Evolutionary conservation across 2,113 vertebrate species (phyloP).

Genomic region (Isichthys henryi): DNA sequence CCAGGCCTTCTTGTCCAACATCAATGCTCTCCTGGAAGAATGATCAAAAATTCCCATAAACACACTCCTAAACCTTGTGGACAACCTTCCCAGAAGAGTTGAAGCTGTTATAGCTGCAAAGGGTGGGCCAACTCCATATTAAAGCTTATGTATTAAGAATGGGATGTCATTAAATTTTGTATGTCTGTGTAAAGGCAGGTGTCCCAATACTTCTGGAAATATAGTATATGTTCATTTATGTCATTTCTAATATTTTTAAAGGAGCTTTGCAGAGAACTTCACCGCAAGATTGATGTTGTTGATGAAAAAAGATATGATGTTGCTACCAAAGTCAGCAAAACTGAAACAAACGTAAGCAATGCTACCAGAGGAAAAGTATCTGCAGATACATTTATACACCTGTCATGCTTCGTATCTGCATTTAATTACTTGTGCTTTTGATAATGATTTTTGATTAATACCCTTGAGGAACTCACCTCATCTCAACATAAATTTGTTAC

Average conservation of each 20-base stretch:
- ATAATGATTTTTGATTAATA: neutral
- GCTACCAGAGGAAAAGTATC: neutral
- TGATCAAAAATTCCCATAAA: too few relatives aligned
- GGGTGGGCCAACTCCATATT: too few relatives aligned
- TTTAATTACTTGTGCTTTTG: neutral
- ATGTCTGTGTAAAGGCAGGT: too few relatives aligned
- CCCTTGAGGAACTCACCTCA: neutral
- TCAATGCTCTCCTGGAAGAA: too few relatives aligned
- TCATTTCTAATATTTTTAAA: slow-evolving; percentile 8
- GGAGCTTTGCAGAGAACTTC: slow-evolving; percentile 34
- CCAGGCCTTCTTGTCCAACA: too few relatives aligned
- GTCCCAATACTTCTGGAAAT: too few relatives aligned
- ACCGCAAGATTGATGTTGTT: slow-evolving; percentile 29
- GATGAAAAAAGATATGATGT: slow-evolving; percentile 41
- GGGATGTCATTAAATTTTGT: too few relatives aligned
- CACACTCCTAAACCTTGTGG: too few relatives aligned
- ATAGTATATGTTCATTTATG: neutral
- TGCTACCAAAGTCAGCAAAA: slow-evolving; percentile 36
- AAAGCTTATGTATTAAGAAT: too few relatives aligned
- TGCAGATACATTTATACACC: neutral
- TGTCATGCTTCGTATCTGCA: neutral
- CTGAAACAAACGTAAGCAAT: slow-evolving; percentile 27
- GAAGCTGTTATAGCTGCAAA: too few relatives aligned
- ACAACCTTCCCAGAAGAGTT: too few relatives aligned
- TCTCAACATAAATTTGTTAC: neutral